Percentiles rank a stretch among this genome's conserved stretches.
phyloP scores from a whole-genome alignment of 1,140 invertebrate genomes.

The Conus betulinus region DNA sequence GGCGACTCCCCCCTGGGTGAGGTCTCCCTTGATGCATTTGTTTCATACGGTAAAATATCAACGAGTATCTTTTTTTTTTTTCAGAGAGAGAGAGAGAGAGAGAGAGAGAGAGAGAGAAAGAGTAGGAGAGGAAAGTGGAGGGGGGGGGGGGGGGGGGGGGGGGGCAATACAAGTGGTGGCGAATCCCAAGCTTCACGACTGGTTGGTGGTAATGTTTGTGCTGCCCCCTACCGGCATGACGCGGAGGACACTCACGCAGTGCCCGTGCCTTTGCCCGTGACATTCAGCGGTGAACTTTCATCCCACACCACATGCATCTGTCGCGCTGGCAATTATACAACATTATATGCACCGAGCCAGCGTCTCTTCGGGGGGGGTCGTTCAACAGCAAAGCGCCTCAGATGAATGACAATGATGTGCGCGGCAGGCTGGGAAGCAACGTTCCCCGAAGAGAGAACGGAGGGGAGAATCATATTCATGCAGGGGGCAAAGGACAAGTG shows the following conservation, averaged over 20 bases:
- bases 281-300: neutral
- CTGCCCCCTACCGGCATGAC: neutral
- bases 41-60: too few species aligned
- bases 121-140: neutral
- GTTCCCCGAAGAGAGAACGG: too few species aligned
- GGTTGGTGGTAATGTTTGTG: neutral
- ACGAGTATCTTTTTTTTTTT: too few species aligned
- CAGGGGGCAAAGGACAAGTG: too few species aligned
- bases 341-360: neutral
- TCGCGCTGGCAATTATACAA: neutral
- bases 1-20: too few species aligned
- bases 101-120: neutral
- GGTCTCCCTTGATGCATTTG: too few species aligned
- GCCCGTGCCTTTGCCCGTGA: neutral
- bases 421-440: too few species aligned
- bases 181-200: too few species aligned
- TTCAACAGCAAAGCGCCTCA: neutral
- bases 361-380: neutral
- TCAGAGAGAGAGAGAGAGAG: neutral
- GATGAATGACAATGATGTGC: neutral
- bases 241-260: neutral
- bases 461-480: too few species aligned
- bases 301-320: too few species aligned
- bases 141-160: neutral
- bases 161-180: neutral